Percentiles rank a stretch among this genome's conserved stretches.
These are phyloP conservation scores for Nemotelus nigrinus DNA, from an alignment of 2,888 invertebrate genomes.

Conservation along the genomic window DNA sequence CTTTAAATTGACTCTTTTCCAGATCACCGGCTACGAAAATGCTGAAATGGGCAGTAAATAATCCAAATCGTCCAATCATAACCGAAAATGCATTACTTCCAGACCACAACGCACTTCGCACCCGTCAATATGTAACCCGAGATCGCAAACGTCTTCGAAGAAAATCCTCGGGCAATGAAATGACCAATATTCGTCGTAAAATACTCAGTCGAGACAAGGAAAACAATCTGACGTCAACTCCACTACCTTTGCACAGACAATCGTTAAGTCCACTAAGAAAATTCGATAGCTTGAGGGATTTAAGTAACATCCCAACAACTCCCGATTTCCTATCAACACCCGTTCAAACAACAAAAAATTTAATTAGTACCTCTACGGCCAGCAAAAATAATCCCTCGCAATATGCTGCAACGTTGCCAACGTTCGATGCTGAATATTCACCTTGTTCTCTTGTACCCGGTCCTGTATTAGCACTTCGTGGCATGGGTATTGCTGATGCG, in stretches of 20 bases:
- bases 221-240: slow-evolving; percentile 59
- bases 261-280: slow-evolving; percentile 50
- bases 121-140: not conserved
- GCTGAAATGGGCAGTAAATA: slow-evolving; percentile 64
- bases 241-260: slow-evolving; percentile 47
- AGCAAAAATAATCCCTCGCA: slow-evolving; percentile 45
- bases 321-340: slow-evolving; percentile 51
- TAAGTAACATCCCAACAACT: slow-evolving; percentile 58
- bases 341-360: slow-evolving; percentile 33
- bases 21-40: slow-evolving; percentile 52
- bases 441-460: slow-evolving; percentile 61
- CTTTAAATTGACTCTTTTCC: not conserved
- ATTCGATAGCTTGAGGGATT: slow-evolving; percentile 56
- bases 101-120: not conserved
- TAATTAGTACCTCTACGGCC: slow-evolving; percentile 49
- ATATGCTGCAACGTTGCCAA: slow-evolving; percentile 53
- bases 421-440: slow-evolving; percentile 62
- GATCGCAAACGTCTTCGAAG: slow-evolving; percentile 51
- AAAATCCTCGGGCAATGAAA: slow-evolving; percentile 54
- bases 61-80: slow-evolving; percentile 55
- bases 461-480: slow-evolving; percentile 61
- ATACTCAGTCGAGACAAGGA: slow-evolving; percentile 56
- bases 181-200: slow-evolving; percentile 44
- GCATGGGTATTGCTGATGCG: slow-evolving; percentile 62
- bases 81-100: not conserved